These are phyloP conservation scores for Eupsittula cactorum DNA, from an alignment of 2,113 vertebrate species.

Conservation along the genomic window DNA sequence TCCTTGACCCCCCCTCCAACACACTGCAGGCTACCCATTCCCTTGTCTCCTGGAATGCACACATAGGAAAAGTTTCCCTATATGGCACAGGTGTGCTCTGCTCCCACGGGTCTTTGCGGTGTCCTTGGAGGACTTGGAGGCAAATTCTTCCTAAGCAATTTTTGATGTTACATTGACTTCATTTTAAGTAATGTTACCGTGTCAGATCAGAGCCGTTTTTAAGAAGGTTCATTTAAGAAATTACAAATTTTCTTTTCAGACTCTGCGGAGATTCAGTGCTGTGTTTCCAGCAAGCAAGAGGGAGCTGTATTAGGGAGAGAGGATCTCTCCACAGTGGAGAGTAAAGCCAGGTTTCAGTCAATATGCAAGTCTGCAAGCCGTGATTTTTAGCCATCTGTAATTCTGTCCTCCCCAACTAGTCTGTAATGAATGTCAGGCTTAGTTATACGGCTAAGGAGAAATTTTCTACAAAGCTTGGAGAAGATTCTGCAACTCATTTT, in stretches of 20 bases:
- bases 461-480: background rate
- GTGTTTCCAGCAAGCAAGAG: background rate
- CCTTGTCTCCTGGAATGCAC: background rate
- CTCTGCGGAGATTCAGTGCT: background rate
- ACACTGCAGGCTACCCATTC: background rate
- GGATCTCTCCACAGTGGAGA: background rate
- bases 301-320: background rate
- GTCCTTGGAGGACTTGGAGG: background rate
- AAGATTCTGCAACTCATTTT: background rate
- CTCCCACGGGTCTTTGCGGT: background rate
- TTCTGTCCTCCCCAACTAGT: background rate
- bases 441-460: background rate
- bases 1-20: background rate
- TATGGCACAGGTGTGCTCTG: background rate
- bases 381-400: background rate
- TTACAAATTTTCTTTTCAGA: background rate
- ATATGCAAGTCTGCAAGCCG: background rate
- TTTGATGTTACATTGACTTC: background rate
- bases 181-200: background rate
- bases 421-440: background rate
- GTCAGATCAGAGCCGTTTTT: background rate
- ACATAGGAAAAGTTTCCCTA: accelerated
- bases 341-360: background rate
- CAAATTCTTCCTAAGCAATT: background rate
- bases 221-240: background rate